Evolutionary conservation across 2,113 vertebrate species (phyloP), one percentile per base, ranked within the genome.

Genomic region (Hystrix brachyura): DNA sequence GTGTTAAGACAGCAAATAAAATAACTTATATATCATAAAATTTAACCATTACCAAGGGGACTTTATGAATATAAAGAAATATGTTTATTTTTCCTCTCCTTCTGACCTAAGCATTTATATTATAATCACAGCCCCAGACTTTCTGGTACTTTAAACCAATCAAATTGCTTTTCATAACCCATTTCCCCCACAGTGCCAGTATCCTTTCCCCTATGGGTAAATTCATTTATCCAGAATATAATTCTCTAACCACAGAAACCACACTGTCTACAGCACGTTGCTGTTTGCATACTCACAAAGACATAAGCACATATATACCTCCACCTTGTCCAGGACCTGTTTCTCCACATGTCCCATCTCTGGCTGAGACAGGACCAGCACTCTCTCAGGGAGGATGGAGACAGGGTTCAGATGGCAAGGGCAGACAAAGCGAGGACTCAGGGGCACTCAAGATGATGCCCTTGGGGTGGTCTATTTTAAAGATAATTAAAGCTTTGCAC

Each of bases 1-100:
- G 25, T 90, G 72, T 67, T 90, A 92, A 92, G 69, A 90, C 48
- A 91, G 82, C 90, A 94, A 95, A 93, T 82, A 88, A 94, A 89
- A 60, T 91, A 29, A 80, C 32, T 85, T 74, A 46, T 53, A 38
- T 15, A 60, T 87, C 59, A 65, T 85, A 89, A 95, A 94, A 87
- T 69, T 71, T 87, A 94, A 95, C 80, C 48, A 81, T 19, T 13
- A 85, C 29, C 90, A 85, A 82, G 59, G 87, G 87, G 90, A 85
- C 10, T 78, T 93, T 94, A 83, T 46, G 65, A 92, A 62, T 60
- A 82, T 87, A 81, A 90, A 90, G 43, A 96, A 93, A 96, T 82
- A 91, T 43, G 25, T 76, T 97, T 92, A 76, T 95, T 59, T n/a
- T 74, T 80, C 38, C 23, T 92, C 34, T 95, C 80, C 76, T 87